These are phyloP conservation scores for Zootoca vivipara DNA, from an alignment of 2,113 vertebrate species.

Conservation along the genomic window DNA sequence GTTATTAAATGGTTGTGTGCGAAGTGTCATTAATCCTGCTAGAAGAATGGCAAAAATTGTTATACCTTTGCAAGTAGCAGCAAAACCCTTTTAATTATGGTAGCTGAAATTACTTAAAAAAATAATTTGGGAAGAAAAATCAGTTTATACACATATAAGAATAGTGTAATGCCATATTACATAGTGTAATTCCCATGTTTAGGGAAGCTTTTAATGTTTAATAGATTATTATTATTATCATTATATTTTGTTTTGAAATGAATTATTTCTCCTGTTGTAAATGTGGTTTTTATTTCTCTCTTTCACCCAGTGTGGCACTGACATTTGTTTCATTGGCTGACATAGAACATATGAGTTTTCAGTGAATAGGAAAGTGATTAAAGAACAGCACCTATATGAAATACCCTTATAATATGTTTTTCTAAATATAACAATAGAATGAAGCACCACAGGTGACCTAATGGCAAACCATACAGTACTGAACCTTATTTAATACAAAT, in stretches of 20 bases:
- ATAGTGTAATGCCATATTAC: no score
- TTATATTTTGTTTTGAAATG: not conserved
- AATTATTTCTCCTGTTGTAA: not conserved
- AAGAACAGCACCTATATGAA: not conserved
- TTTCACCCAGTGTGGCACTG: not conserved
- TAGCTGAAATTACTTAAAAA: not conserved
- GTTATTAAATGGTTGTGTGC: no score
- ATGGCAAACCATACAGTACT: not conserved
- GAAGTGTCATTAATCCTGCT: not conserved
- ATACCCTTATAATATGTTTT: not conserved
- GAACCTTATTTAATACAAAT: not conserved
- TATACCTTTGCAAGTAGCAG: not conserved
- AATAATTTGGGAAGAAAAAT: not conserved
- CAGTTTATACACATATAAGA: not conserved
- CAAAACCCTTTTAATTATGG: not conserved
- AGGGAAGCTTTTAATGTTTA: no score
- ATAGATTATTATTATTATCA: no score
- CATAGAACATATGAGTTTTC: not conserved
- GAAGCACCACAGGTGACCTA: not conserved
- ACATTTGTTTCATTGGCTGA: fast-evolving
- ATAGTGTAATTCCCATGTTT: no score
- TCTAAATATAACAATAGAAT: not conserved
- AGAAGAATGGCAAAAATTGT: not conserved
- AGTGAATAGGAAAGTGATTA: not conserved
- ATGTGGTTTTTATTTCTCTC: not conserved